Conservation (phyloP, 1,140 invertebrate genomes). For the Oryctes rhinoceros region DNA sequence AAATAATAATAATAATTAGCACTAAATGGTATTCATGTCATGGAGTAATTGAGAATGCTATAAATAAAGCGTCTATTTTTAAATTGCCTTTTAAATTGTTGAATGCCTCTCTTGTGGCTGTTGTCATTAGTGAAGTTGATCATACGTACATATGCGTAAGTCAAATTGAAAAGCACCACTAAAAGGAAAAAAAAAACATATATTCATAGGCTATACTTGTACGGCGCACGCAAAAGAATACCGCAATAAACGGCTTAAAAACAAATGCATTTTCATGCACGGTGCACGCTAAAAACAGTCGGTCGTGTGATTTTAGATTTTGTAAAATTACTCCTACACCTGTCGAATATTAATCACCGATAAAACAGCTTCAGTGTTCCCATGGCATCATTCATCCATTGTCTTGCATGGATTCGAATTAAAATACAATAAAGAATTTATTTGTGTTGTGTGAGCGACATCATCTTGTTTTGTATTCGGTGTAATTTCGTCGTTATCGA, state of each 20-base stretch:
- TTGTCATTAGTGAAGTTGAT: conserved; percentile 16
- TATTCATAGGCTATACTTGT: not conserved
- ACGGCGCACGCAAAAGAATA: not conserved
- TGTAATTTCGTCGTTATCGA: conserved; percentile 34
- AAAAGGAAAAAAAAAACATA: not conserved
- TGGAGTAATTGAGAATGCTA: conserved; percentile 31
- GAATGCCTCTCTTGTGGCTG: conserved; percentile 26
- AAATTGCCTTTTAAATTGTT: conserved; percentile 35
- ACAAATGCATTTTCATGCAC: conserved; percentile 19
- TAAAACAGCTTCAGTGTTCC: conserved; percentile 8
- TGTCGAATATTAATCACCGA: conserved; percentile 36
- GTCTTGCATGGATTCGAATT: conserved; percentile 34
- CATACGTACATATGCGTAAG: conserved; percentile 7
- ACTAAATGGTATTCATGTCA: conserved; percentile 36
- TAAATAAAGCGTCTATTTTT: conserved; percentile 33
- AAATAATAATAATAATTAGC: conserved; percentile 36
- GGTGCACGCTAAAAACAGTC: conserved; percentile 12
- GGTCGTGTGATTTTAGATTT: conserved; percentile 39
- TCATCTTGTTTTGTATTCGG: conserved; percentile 32
- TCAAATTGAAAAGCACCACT: not conserved
- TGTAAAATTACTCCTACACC: conserved; percentile 40
- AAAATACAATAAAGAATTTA: conserved; percentile 41
- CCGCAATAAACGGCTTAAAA: not conserved
- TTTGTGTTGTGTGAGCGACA: conserved; percentile 32
- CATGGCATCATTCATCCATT: conserved; percentile 14